Evolutionary conservation across 2,888 invertebrate genomes (phyloP).

Genomic region (Flexamia atlantica): DNA sequence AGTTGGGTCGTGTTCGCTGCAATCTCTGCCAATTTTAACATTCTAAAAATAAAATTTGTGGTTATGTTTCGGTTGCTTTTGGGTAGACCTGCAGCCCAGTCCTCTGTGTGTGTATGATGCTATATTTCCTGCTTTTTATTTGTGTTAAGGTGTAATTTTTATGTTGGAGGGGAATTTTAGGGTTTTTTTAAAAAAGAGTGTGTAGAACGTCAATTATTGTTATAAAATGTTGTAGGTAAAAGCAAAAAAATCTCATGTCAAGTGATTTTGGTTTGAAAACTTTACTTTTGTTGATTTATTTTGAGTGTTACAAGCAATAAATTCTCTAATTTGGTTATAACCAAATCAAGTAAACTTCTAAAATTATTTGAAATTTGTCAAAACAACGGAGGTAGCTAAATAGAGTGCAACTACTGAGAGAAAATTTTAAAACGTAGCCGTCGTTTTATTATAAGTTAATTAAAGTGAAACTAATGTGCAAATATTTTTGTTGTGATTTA

Average conservation of each 20-base stretch:
- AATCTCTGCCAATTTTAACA: slow-evolving; percentile 64
- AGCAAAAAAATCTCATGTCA: too few relatives aligned
- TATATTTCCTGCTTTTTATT: neutral
- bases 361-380: too few relatives aligned
- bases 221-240: too few relatives aligned
- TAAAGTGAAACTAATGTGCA: neutral
- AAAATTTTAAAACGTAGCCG: neutral
- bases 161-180: too few relatives aligned
- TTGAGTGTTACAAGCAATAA: too few relatives aligned
- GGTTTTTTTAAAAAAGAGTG: too few relatives aligned
- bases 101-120: slow-evolving; percentile 21
- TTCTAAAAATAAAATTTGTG: slow-evolving; percentile 65
- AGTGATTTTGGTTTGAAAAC: too few relatives aligned
- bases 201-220: too few relatives aligned
- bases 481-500: neutral
- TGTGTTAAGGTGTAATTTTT: neutral
- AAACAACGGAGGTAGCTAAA: neutral
- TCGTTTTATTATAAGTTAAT: neutral
- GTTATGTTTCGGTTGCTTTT: slow-evolving; percentile 24
- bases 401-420: neutral
- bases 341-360: too few relatives aligned
- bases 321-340: too few relatives aligned
- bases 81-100: neutral
- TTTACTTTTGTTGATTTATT: too few relatives aligned
- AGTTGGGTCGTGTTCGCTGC: slow-evolving; percentile 60